Evolutionary conservation across 2,113 vertebrate species (phyloP).

Genomic region (Calidris pygmaea): DNA sequence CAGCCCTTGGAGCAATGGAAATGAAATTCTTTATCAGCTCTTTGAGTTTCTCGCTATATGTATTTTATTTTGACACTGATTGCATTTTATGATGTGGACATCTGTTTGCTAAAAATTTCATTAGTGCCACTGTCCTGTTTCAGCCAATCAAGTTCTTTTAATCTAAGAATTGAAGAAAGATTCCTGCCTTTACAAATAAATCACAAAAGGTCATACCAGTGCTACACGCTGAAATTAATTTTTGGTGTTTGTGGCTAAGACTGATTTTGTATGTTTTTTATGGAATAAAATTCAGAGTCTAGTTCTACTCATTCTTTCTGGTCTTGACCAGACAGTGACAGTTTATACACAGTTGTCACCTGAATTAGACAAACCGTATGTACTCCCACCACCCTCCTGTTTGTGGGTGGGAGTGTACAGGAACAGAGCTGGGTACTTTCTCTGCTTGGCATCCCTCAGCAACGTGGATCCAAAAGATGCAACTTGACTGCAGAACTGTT

Average conservation of each 20-base stretch:
- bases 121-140: not conserved
- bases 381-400: not conserved
- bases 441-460: not conserved
- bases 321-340: conserved; percentile 26
- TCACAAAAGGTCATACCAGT: not conserved
- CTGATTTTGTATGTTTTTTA: not conserved
- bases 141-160: not conserved
- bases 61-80: not conserved
- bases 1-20: not conserved
- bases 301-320: conserved; percentile 5
- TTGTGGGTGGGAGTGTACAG: not conserved
- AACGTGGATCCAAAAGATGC: not conserved
- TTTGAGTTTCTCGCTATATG: not conserved
- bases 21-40: not conserved
- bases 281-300: not conserved
- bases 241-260: not conserved
- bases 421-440: not conserved
- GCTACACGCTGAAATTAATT: not conserved
- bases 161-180: not conserved
- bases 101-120: not conserved
- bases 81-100: not conserved
- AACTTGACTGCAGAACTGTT: not conserved
- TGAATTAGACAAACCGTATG: conserved; percentile 19
- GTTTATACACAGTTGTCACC: conserved; percentile 30
- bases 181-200: not conserved